Evolutionary conservation across 2,113 vertebrate species (phyloP), one percentile per base, ranked within the genome.

Genomic region (Colistium nudipinnis): DNA sequence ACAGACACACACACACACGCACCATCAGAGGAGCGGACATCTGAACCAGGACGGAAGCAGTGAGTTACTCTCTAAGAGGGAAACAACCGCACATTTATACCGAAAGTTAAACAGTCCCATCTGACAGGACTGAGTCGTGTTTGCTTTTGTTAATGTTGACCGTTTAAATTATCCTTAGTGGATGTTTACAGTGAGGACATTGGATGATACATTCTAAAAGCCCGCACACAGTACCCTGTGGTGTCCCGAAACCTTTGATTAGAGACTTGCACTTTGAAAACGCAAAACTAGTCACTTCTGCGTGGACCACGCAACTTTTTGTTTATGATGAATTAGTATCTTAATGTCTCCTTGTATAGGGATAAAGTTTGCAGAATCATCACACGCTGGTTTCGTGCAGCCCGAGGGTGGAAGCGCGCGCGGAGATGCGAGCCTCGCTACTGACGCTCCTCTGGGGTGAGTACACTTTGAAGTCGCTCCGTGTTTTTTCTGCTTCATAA

Each of bases 391-490:
- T 11, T 44, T 44, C 20, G 1, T 41, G n/a, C 54, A 41, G 12
- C 6, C 14, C 27, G 69, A 47, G 35, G 67, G 55, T 73, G 4
- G 74, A 79, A 68, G 81, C 13, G 52, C 66, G 57, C 36, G 4
- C 45, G 22, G 70, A 82, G 83, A 91, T 90, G 91, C 71, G 16
- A 52, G 61, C 73, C 52, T 36, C 81, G 2, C 76, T 90, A 38
- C 3, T 84, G 3, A 19, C 62, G 45, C 76, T 92, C 44, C 2
- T 89, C 52, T 85, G 82, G 54, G 86, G 91, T 92, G 54, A 92
- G 90, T 88, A 17, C 20, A 14, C 68, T 81, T 86, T 83, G 75
- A 77, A 73, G 76, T 83, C 78, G 12, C 0, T 35, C 41, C 22
- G 6, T 35, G 53, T 55, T 52, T 55, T 52, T 68, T 76, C 71